phyloP scores from a whole-genome alignment of 2,113 vertebrate species.

The Athene noctua region DNA sequence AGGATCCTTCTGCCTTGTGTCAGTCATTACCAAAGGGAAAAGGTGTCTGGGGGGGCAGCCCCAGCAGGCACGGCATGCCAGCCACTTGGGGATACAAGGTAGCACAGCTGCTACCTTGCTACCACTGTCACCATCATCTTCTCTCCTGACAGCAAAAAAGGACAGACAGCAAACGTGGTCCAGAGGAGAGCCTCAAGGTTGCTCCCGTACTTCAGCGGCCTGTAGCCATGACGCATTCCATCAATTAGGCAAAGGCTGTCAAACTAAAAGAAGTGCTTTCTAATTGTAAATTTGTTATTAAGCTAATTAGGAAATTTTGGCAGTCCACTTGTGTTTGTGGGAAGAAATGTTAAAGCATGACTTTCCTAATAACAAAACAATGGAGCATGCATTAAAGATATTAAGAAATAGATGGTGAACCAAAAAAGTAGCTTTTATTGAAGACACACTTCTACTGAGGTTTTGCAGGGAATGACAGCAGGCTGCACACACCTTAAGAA shows the following conservation, averaged over 20 bases:
- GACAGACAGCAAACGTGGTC: not conserved
- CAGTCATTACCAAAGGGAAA: conserved; percentile 30
- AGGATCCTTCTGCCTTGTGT: conserved; percentile 38
- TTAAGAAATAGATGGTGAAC: not conserved
- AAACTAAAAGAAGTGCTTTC: not conserved
- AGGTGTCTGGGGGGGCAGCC: not conserved
- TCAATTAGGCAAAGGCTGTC: not conserved
- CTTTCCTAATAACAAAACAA: not conserved
- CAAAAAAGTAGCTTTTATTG: not conserved
- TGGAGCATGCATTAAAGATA: not conserved
- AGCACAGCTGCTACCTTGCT: not conserved
- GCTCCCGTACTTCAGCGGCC: not conserved
- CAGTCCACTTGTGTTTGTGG: not conserved
- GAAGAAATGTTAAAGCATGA: not conserved
- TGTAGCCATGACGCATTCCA: accelerated
- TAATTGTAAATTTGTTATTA: not conserved
- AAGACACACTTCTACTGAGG: not conserved
- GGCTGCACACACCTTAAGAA: not conserved
- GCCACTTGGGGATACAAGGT: not conserved
- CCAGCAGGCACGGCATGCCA: not conserved
- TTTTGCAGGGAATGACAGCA: not conserved
- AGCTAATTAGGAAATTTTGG: not conserved
- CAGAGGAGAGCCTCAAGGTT: not conserved
- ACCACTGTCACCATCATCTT: not conserved
- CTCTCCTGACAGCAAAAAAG: accelerated